A percentile compares a stretch with the other conserved stretches of the same genome.
These are phyloP conservation scores for Eupristina koningsbergeri DNA, from an alignment of 1,140 invertebrate genomes.

Conservation along the genomic window DNA sequence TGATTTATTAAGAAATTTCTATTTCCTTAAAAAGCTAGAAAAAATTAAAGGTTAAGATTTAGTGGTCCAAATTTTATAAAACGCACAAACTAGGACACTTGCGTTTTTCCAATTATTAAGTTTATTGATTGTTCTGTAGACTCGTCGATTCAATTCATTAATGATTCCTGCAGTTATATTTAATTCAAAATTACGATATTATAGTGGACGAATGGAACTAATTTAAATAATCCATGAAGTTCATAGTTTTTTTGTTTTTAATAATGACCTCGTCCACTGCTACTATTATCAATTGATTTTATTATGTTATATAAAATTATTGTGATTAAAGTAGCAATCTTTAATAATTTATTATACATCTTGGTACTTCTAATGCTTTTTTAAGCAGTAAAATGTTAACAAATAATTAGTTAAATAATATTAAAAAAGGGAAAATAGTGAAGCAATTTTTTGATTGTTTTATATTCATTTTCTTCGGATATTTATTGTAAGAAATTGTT, in stretches of 20 bases:
- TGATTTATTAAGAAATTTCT: neutral
- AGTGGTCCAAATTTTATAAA: constrained; percentile 31
- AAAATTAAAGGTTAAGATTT: constrained; percentile 24
- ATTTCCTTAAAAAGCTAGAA: neutral
- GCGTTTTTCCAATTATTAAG: constrained; percentile 21
- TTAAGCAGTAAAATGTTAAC: neutral
- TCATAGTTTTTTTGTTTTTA: neutral
- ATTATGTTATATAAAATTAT: constrained; percentile 15
- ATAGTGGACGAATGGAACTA: neutral
- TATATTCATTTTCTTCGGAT: constrained; percentile 3
- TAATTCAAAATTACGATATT: neutral
- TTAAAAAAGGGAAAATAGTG: constrained; percentile 3
- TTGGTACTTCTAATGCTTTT: neutral
- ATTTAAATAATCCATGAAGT: neutral
- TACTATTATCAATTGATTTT: constrained; percentile 34
- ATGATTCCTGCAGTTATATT: constrained; percentile 1
- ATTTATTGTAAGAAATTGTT: neutral
- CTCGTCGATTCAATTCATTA: constrained; percentile 30
- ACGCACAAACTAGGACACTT: constrained; percentile 2
- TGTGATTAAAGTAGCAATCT: constrained; percentile 17
- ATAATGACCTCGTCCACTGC: neutral
- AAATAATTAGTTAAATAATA: neutral
- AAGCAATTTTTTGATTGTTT: constrained; percentile 12
- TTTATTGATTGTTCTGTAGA: constrained; percentile 14
- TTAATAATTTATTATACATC: neutral